These are phyloP conservation scores for Thereva unica DNA, from an alignment of 2,888 invertebrate species.

Conservation along the genomic window DNA sequence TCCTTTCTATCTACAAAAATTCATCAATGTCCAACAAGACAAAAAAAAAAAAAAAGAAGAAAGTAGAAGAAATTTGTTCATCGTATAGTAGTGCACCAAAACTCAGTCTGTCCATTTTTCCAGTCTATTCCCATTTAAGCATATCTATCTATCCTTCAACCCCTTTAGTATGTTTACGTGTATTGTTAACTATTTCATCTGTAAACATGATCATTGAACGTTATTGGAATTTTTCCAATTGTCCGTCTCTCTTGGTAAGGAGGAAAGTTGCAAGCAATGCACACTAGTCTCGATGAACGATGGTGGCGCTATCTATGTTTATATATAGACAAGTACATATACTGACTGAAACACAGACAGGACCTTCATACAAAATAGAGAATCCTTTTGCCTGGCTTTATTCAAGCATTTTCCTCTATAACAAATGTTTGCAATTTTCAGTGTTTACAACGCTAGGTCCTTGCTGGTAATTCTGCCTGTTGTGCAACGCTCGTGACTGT, in stretches of 20 bases:
- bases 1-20: no score
- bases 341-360: no score
- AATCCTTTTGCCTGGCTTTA: no score
- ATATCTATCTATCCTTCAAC: not conserved
- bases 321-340: no score
- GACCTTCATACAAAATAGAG: no score
- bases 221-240: constrained; percentile 37
- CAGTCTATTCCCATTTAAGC: not conserved
- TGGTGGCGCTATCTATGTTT: not conserved
- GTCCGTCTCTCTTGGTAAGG: constrained; percentile 14
- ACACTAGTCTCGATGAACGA: not conserved
- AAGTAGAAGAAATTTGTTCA: no score
- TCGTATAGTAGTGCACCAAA: not conserved
- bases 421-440: no score
- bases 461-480: no score
- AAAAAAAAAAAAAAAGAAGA: no score
- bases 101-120: constrained; percentile 4
- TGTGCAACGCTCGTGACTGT: not conserved
- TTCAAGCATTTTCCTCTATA: no score
- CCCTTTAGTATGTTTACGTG: constrained; percentile 21
- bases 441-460: no score
- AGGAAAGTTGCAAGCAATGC: constrained; percentile 1
- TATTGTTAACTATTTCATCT: constrained; percentile 36
- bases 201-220: constrained; percentile 36
- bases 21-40: no score